phyloP scores from a whole-genome alignment of 2,113 vertebrate species.

The Manacus vitellinus region DNA sequence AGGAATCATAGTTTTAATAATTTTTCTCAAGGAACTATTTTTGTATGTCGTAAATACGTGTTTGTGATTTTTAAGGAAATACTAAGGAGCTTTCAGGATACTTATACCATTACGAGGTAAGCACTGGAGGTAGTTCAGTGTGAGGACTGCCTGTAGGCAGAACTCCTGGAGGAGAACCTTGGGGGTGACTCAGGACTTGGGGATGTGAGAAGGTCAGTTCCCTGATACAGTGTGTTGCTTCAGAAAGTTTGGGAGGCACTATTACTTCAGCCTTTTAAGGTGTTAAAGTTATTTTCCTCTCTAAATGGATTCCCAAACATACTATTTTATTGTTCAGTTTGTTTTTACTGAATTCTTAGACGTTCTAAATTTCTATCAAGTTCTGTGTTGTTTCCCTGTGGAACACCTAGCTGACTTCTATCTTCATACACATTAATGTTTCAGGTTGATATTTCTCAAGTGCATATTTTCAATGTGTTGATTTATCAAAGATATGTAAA shows the following conservation, averaged over 20 bases:
- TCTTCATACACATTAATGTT: background rate
- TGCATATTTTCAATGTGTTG: background rate
- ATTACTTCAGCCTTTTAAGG: background rate
- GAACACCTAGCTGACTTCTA: background rate
- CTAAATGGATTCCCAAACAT: background rate
- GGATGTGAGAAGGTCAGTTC: background rate
- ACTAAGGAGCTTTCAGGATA: background rate
- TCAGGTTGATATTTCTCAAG: background rate
- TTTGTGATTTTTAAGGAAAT: background rate
- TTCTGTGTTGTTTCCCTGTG: background rate
- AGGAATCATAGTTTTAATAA: background rate
- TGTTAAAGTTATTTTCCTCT: background rate
- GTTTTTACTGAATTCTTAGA: background rate
- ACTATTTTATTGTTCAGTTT: background rate
- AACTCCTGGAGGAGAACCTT: background rate
- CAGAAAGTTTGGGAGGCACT: background rate
- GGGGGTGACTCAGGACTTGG: fast-evolving
- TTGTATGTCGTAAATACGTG: fast-evolving
- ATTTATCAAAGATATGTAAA: background rate
- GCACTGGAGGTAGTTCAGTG: background rate
- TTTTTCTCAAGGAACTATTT: background rate
- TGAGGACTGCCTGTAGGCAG: background rate
- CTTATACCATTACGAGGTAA: background rate
- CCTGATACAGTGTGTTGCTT: background rate
- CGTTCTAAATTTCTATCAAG: background rate